Base-by-base conservation (phyloP, 2,797 vertebrate species). In the Hippocampus kuda region DNA sequence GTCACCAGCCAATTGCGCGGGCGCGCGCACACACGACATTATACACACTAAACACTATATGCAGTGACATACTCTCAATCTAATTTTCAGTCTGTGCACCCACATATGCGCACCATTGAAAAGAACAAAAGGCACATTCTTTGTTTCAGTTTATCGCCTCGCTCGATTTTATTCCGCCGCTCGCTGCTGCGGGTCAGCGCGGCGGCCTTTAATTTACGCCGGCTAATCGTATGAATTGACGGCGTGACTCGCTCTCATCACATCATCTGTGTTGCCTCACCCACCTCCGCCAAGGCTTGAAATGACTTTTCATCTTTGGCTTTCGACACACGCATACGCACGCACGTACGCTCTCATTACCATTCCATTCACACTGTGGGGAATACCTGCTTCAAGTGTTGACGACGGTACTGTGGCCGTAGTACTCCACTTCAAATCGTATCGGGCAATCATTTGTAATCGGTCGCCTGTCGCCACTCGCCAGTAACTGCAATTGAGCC, bases 371-470 rank as follows among this genome's bases (percentile, higher is more conserved):
- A 5, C n/a, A 27, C 54, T 4, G 8, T 57, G 54, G 22, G 53
- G 53, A n/a, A n/a, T n/a, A 54, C n/a, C 53, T n/a, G 22, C n/a
- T 57, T 57, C 56, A 27, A 57, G 56, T 57, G 56, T 57, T 57
- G 56, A 57, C 12, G 24, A 16, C 24, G 54, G 1, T 11, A 57
- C 54, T 27, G 54, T 26, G 18, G 30, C 5, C 30, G 1, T 12
- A 20, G 20, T 27, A 27, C 30, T 67, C 42, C 64, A 67, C 82
- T 77, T 71, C 38, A 77, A 68, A 63, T 60, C 79, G 84, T 79
- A 86, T 79, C 63, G 79, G 82, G 68, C 78, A 82, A 70, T 87
- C 81, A 75, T 83, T 81, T 82, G 63, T 78, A 83, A 86, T 73
- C 60, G 77, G 65, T 18, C 44, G 72, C 82, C 84, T 85, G 87